phyloP scores from a whole-genome alignment of 2,888 invertebrate genomes.

The Choreutis nemorana region DNA sequence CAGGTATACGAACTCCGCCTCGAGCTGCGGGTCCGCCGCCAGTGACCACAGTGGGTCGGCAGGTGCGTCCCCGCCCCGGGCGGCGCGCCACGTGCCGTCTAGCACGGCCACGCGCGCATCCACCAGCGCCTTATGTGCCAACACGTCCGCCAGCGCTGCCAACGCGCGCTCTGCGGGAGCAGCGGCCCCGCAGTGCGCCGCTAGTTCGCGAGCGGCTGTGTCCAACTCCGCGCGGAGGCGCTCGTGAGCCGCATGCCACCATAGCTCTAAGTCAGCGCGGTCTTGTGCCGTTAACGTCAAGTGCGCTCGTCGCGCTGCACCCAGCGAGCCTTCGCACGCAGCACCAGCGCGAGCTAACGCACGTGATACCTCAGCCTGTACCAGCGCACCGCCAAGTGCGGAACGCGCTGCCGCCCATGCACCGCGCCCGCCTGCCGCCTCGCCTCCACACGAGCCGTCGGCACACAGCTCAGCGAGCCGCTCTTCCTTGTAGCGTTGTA shows the following conservation, averaged over 20 bases:
- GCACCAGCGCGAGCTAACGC: slow-evolving; percentile 76
- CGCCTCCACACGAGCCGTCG: slow-evolving; percentile 74
- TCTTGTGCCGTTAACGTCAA: slow-evolving; percentile 73
- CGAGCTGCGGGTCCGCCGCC: slow-evolving; percentile 65
- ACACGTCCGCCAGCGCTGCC: slow-evolving; percentile 73
- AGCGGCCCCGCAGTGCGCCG: slow-evolving; percentile 67
- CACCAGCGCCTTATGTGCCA: slow-evolving; percentile 78
- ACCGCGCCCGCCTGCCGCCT: slow-evolving; percentile 74
- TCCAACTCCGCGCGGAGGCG: slow-evolving; percentile 77
- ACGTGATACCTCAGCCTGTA: slow-evolving; percentile 80
- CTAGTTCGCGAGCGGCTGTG: slow-evolving; percentile 72
- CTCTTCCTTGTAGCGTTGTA: slow-evolving; percentile 71
- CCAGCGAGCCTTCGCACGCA: slow-evolving; percentile 70
- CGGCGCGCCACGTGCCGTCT: slow-evolving; percentile 61
- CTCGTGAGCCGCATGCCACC: slow-evolving; percentile 78
- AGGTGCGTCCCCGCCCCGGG: slow-evolving; percentile 23
- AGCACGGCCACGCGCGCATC: slow-evolving; percentile 79
- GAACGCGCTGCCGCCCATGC: slow-evolving; percentile 81
- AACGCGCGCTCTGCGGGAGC: slow-evolving; percentile 36
- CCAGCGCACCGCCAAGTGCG: slow-evolving; percentile 76
- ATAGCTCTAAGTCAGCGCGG: slow-evolving; percentile 74
- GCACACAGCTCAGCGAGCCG: slow-evolving; percentile 76
- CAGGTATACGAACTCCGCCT: slow-evolving; percentile 73
- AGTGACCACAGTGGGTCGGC: slow-evolving; percentile 51
- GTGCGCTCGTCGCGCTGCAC: slow-evolving; percentile 58